phyloP scores from a whole-genome alignment of 1,140 invertebrate species.

The Drosophila pandora region DNA sequence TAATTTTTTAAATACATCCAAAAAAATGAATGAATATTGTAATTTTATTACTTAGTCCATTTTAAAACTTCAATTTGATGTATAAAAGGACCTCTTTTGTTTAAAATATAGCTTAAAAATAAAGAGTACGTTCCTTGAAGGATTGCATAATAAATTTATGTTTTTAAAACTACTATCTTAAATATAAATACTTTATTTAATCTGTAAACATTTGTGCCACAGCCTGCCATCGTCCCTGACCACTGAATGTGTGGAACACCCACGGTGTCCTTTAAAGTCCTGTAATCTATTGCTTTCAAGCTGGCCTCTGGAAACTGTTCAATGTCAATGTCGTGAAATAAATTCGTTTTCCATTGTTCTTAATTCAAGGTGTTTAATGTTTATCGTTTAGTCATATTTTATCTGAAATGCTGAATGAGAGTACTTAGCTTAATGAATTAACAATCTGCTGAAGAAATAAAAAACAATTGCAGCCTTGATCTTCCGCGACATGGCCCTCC shows the following conservation, averaged over 20 bases:
- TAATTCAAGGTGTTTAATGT: conserved; percentile 5
- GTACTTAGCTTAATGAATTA: conserved; percentile 11
- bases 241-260: conserved; percentile 23
- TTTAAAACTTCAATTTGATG: too few relatives aligned
- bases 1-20: neutral
- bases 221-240: conserved; percentile 7
- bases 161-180: too few relatives aligned
- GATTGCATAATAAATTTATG: too few relatives aligned
- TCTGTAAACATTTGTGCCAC: neutral
- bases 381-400: conserved; percentile 14
- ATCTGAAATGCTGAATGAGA: conserved; percentile 16
- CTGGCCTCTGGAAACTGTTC: conserved; percentile 28
- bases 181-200: neutral
- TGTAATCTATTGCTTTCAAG: conserved; percentile 49
- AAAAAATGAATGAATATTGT: neutral
- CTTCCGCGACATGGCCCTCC: neutral
- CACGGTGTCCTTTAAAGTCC: conserved; percentile 56
- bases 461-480: conserved; percentile 12
- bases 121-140: too few relatives aligned
- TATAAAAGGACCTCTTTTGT: too few relatives aligned
- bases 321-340: conserved; percentile 65
- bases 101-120: too few relatives aligned
- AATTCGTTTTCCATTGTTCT: conserved; percentile 22
- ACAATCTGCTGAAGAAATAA: neutral
- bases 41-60: too few relatives aligned